Base-by-base conservation (phyloP, 1,140 invertebrate genomes). In the Bombus pascuorum region DNA sequence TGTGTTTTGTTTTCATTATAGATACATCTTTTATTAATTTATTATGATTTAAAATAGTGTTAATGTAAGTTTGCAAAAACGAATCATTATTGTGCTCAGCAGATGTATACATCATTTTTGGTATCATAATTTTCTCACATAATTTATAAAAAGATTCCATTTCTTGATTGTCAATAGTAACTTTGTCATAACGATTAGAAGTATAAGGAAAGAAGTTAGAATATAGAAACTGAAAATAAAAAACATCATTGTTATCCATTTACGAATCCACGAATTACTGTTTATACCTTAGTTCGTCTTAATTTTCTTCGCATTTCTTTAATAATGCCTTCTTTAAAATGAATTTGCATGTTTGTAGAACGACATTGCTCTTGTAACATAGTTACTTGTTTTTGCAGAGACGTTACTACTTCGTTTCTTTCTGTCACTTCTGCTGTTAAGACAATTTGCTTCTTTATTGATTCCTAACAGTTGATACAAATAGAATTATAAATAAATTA, bases 281-380 rank as follows among this genome's bases (percentile, higher is more conserved):
- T 44, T 77, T 83, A 72, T 92, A 94, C 94, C 91, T 93, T 93
- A 42, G 85, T 47, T 86, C 92, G 86, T 86, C 95, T 95, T 9
- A 95, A 86, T 90, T 96, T 94, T 87, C 95, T 95, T 34, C 95
- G 91, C 91, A 96, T 91, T 87, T 96, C 94, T 87, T 95, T 95
- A 77, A 96, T 96, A 73, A 96, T 94, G 76, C 96, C 95, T 75
- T 96, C 95, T 91, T 95, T 96, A 86, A 95, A 96, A 59, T 94
- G 93, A 22, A 94, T 94, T 86, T 95, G 94, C 86, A 94, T 94
- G 66, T 95, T 94, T 15, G 94, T 93, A 78, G 95, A 92, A 73
- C 92, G 83, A 78, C 93, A 94, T 81, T 95, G 92, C 68, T 96
- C 95, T 91, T 96, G 95, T 39, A 96, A 90, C 53, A 89, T 53